These are phyloP conservation scores for Xiphophorus birchmanni DNA, from an alignment of 2,797 vertebrate species.

Conservation along the genomic window DNA sequence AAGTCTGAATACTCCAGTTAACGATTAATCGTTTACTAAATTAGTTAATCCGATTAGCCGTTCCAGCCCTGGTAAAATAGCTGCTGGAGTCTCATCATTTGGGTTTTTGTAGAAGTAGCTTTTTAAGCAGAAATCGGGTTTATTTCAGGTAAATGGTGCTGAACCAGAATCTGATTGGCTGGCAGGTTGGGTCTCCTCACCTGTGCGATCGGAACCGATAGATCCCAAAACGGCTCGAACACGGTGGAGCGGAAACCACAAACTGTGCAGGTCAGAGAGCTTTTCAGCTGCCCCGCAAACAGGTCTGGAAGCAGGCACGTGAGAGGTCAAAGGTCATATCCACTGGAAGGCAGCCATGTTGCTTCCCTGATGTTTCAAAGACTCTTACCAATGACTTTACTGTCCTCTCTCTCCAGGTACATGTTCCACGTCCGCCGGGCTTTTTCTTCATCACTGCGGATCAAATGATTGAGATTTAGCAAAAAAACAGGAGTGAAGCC, in stretches of 20 bases:
- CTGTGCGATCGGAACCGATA: conserved; percentile 93
- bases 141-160: not conserved
- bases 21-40: not conserved
- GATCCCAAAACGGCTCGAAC: conserved; percentile 97
- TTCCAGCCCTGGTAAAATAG: not conserved
- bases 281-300: conserved; percentile 96
- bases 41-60: not conserved
- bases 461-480: not conserved
- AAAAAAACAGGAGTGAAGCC: not conserved
- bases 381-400: conserved; percentile 91
- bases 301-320: conserved; percentile 82
- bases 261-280: conserved; percentile 90
- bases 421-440: conserved; percentile 92
- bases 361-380: not conserved
- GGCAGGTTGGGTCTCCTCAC: conserved; percentile 66
- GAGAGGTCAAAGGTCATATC: not conserved
- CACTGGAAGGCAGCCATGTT: not conserved
- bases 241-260: conserved; percentile 94
- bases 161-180: not conserved
- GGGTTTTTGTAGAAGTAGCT: not conserved
- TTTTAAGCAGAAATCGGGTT: not conserved
- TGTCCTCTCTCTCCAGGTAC: conserved; percentile 94
- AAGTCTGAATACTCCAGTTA: not conserved
- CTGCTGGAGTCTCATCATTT: not conserved
- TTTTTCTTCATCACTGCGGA: conserved; percentile 90